These are phyloP conservation scores for Teinopalpus imperialis DNA, from an alignment of 2,888 invertebrate species.

Conservation along the genomic window DNA sequence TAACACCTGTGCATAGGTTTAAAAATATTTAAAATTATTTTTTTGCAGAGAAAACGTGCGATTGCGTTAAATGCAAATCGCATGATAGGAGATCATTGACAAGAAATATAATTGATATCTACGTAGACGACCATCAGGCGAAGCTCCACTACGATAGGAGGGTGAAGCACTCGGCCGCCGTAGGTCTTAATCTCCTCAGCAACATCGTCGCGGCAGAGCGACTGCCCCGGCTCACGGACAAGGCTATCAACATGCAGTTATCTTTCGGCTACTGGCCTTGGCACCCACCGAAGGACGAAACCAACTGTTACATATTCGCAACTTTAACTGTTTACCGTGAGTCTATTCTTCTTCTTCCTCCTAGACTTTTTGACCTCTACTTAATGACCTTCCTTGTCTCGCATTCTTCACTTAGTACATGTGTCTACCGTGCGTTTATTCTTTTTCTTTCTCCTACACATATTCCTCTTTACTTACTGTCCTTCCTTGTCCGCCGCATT, in stretches of 20 bases:
- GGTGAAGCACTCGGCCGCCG: conserved; percentile 12
- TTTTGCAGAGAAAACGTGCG: conserved; percentile 11
- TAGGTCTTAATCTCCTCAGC: conserved; percentile 19
- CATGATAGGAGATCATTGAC: not conserved
- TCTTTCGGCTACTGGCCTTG: not conserved
- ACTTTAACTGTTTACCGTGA: conserved; percentile 32
- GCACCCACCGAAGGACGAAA: conserved; percentile 25
- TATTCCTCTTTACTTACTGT: no score
- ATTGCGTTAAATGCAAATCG: conserved; percentile 10
- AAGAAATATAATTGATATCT: conserved; percentile 21
- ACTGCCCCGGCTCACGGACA: not conserved
- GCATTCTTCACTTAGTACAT: no score
- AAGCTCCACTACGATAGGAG: conserved; percentile 10
- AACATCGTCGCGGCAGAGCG: conserved; percentile 20
- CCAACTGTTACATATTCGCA: conserved; percentile 30
- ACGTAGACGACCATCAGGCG: conserved; percentile 16
- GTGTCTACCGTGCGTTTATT: no score
- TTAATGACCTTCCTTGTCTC: no score
- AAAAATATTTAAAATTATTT: no score
- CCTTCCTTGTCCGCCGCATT: no score
- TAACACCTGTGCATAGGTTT: no score
- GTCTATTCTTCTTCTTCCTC: conserved; percentile 11
- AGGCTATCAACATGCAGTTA: conserved; percentile 8
- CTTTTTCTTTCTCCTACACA: no score
- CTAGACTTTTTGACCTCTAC: no score